Base-by-base conservation (phyloP, 2,888 invertebrate species). In the Eustalomyia histrio region DNA sequence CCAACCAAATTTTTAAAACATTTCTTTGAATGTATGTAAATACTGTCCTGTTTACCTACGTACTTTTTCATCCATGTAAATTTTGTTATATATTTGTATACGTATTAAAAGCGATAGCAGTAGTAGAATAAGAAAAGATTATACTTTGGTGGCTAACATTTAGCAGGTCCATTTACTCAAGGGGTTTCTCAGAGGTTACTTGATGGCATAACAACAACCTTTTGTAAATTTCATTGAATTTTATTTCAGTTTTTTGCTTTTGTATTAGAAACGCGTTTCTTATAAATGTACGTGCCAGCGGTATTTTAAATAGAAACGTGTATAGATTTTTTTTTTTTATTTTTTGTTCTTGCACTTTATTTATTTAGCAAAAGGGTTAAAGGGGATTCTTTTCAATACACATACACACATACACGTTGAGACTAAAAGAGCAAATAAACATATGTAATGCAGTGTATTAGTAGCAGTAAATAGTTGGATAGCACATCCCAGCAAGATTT, bases 191-290 rank as follows among this genome's bases (percentile, higher is more conserved):
- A 71, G 60, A 71, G 71, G 71, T 71, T 71, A 71, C 60, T 71
- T 60, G 60, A 60, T 71, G 52, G 52, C 67, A 35, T 52, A 52
- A 60, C 60, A 71, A 39, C 60, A 60, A 60, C 60, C 55, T 43
- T 47, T 39, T 24, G 47, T 33, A 43, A 39, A 43, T 43, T 43
- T 43, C 18, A 14, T 65, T 12, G 12, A 7, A 3, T 24, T 29
- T 12, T 52, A 60, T 39, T 60, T 35, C 17, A 50, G 17, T 57
- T 58, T 69, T 9, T 24, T 21, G 6, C 35, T 52, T 71, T 60
- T 35, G 21, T 71, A 71, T 71, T 71, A 52, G 71, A 17, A 71
- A 71, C 60, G 71, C 71, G 52, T 71, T 61, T 60, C 71, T 71
- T 71, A 52, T 60, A 21, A 60, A 33, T 12, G 33, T 60, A 71